phyloP scores from a whole-genome alignment of 37 sponge, comb jelly and placozoan genomes.

The Lycopodina hypogea region DNA sequence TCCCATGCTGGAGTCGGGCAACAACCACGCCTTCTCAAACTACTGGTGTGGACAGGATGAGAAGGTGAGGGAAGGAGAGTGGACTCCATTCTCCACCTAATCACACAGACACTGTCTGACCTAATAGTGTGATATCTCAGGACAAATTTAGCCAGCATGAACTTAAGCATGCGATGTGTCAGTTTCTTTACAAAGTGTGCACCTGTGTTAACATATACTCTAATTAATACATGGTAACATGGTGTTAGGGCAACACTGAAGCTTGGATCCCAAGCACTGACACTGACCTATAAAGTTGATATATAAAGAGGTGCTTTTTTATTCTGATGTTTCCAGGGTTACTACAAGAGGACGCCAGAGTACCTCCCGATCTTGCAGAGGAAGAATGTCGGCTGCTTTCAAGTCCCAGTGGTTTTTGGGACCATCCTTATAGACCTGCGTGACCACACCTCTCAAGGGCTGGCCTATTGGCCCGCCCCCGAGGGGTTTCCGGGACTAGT shows the following conservation, averaged over 20 bases:
- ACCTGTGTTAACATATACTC: no score
- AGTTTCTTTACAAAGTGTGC: no score
- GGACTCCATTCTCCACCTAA: background rate
- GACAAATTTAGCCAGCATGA: no score
- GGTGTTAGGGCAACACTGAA: no score
- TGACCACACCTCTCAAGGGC: slow-evolving; percentile 21
- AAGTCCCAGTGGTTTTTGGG: slow-evolving; percentile 82
- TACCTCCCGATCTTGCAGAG: slow-evolving; percentile 68
- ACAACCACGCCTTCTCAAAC: slow-evolving; percentile 54
- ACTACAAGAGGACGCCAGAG: slow-evolving; percentile 72
- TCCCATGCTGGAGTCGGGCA: slow-evolving; percentile 55
- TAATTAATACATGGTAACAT: no score
- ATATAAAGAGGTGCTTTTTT: no score
- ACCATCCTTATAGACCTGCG: slow-evolving; percentile 77
- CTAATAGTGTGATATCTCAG: no score
- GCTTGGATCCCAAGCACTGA: no score
- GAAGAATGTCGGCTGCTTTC: slow-evolving; percentile 57
- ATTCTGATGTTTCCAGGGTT: slow-evolving; percentile 57
- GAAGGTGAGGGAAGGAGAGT: slow-evolving; percentile 21
- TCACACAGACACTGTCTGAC: no score
- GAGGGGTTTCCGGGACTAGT: slow-evolving; percentile 49
- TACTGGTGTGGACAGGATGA: slow-evolving; percentile 80
- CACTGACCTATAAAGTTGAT: no score
- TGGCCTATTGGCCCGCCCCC: slow-evolving; percentile 69
- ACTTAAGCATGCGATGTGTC: no score